Evolutionary conservation across 1,140 invertebrate species (phyloP).

Genomic region (Cepaea nemoralis): DNA sequence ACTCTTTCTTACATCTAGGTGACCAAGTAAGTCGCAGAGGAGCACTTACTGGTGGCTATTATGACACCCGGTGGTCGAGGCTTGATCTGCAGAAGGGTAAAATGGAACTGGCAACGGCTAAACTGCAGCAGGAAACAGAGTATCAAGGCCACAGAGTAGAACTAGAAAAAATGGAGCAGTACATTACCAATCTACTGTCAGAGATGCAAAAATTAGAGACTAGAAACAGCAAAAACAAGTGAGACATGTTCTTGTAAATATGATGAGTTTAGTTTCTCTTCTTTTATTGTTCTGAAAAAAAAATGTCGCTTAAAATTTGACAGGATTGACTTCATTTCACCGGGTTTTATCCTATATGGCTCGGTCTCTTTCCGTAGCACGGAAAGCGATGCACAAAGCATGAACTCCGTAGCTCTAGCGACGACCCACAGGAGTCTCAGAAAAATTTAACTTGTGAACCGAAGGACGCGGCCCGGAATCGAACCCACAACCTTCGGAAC

Average conservation of each 20-base stretch:
- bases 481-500: too few relatives aligned
- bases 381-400: too few relatives aligned
- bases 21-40: conserved; percentile 90
- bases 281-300: too few relatives aligned
- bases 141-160: conserved; percentile 85
- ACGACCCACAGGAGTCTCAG: too few relatives aligned
- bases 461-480: too few relatives aligned
- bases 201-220: conserved; percentile 98
- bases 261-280: too few relatives aligned
- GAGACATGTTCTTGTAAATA: conserved; percentile 57
- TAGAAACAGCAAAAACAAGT: conserved; percentile 96
- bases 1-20: conserved; percentile 57
- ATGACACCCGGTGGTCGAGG: conserved; percentile 93
- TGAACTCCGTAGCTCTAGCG: too few relatives aligned
- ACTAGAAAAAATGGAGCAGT: conserved; percentile 84
- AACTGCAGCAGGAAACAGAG: conserved; percentile 86
- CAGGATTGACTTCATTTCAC: too few relatives aligned
- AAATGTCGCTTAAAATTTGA: too few relatives aligned
- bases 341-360: too few relatives aligned
- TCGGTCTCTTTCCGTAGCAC: too few relatives aligned
- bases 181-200: conserved; percentile 92
- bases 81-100: conserved; percentile 96
- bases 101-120: conserved; percentile 79
- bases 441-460: too few relatives aligned
- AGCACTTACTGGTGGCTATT: conserved; percentile 97